Conservation (phyloP, 2,113 vertebrate species). For the Chionis minor region DNA sequence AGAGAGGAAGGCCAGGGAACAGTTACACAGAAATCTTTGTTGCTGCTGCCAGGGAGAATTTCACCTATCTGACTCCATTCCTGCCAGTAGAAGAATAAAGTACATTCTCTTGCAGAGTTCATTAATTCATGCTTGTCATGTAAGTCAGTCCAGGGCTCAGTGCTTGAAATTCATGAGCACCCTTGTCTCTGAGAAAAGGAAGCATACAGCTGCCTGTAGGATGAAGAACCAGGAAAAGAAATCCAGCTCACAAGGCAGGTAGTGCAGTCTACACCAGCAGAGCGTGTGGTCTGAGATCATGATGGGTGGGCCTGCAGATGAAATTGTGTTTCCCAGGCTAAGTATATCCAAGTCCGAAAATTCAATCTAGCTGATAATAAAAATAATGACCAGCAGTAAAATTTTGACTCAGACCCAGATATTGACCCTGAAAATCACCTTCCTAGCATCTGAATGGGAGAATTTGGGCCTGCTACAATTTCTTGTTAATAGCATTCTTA, state of each 20-base stretch:
- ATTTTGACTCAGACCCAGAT: not conserved
- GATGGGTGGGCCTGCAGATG: not conserved
- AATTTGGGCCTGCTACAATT: not conserved
- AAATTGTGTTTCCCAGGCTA: not conserved
- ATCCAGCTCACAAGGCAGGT: not conserved
- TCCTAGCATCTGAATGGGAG: not conserved
- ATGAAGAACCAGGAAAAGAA: not conserved
- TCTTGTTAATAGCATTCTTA: not conserved
- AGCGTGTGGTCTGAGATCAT: no score
- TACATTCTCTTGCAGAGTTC: not conserved
- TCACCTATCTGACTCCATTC: not conserved
- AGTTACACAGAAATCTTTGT: not conserved
- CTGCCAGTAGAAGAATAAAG: not conserved
- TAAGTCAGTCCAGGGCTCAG: not conserved
- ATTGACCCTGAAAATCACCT: not conserved
- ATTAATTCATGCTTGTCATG: not conserved
- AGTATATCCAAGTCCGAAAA: not conserved
- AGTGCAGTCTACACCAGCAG: no score
- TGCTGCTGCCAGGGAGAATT: no score
- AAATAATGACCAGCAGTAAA: not conserved
- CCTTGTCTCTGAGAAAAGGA: not conserved
- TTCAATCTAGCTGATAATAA: not conserved
- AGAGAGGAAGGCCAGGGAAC: not conserved
- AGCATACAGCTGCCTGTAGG: not conserved
- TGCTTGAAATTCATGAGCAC: no score